Percentiles rank a stretch among this genome's conserved stretches.
Evolutionary conservation across 2,888 invertebrate genomes (phyloP).

Genomic region (Leptinotarsa rubiginosa): DNA sequence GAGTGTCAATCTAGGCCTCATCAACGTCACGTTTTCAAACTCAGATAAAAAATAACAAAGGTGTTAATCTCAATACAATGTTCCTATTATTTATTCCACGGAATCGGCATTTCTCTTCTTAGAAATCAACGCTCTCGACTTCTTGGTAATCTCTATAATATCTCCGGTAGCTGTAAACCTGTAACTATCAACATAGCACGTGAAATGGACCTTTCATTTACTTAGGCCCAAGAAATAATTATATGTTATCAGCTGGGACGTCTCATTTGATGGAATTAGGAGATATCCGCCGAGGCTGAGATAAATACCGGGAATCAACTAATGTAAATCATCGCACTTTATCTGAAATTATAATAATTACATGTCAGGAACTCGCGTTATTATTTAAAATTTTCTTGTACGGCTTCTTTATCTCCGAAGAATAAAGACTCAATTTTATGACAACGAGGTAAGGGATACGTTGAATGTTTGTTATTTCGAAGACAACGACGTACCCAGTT

Average conservation of each 20-base stretch:
- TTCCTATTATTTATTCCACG: conserved; percentile 38
- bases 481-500: too few relatives aligned
- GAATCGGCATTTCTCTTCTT: conserved; percentile 44
- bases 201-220: conserved; percentile 32
- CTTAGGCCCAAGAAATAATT: conserved; percentile 29
- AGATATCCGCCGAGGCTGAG: conserved; percentile 11
- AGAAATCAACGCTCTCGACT: conserved; percentile 36
- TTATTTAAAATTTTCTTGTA: conserved; percentile 2
- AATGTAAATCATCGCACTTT: conserved; percentile 22
- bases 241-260: conserved; percentile 33
- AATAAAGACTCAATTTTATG: conserved; percentile 1
- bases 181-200: conserved; percentile 29
- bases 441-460: neutral
- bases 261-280: conserved; percentile 32
- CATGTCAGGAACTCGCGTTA: conserved; percentile 15
- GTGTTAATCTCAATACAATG: conserved; percentile 35
- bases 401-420: neutral
- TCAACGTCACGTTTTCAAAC: conserved; percentile 37
- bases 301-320: conserved; percentile 20
- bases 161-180: conserved; percentile 26
- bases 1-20: conserved; percentile 37
- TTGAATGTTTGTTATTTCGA: neutral
- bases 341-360: conserved; percentile 26
- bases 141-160: conserved; percentile 22
- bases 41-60: conserved; percentile 33